Conservation (phyloP, 2,113 vertebrate genomes). For the Sphyrna mokarran region DNA sequence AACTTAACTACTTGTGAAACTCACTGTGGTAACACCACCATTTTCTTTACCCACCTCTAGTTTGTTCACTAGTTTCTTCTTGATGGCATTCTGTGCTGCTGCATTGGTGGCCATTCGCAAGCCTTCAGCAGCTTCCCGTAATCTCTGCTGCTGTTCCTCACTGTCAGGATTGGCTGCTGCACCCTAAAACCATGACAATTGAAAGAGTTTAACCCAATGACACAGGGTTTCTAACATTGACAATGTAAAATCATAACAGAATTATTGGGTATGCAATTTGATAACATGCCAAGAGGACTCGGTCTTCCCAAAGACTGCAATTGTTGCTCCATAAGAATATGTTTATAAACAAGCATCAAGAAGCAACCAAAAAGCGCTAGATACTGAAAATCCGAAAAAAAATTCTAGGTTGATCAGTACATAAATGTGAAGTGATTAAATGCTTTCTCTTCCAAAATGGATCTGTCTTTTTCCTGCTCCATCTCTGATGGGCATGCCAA, state of each 20-base stretch:
- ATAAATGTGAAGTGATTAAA: neutral
- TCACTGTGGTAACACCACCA: neutral
- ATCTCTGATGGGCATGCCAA: neutral
- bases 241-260: neutral
- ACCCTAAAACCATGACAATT: slow-evolving; percentile 58
- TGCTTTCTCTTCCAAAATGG: neutral
- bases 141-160: slow-evolving; percentile 89
- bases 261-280: neutral
- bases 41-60: slow-evolving; percentile 68
- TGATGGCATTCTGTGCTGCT: slow-evolving; percentile 91
- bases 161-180: slow-evolving; percentile 94
- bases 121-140: slow-evolving; percentile 87
- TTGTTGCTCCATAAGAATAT: no score
- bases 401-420: neutral
- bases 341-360: neutral
- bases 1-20: neutral
- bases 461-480: neutral
- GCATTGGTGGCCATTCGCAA: slow-evolving; percentile 91
- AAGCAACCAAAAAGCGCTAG: neutral
- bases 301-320: no score
- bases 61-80: slow-evolving; percentile 91
- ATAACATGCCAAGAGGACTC: neutral
- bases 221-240: neutral
- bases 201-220: neutral
- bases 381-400: neutral